Evolutionary conservation across 1,140 invertebrate genomes (phyloP).

Genomic region (Pissodes strobi): DNA sequence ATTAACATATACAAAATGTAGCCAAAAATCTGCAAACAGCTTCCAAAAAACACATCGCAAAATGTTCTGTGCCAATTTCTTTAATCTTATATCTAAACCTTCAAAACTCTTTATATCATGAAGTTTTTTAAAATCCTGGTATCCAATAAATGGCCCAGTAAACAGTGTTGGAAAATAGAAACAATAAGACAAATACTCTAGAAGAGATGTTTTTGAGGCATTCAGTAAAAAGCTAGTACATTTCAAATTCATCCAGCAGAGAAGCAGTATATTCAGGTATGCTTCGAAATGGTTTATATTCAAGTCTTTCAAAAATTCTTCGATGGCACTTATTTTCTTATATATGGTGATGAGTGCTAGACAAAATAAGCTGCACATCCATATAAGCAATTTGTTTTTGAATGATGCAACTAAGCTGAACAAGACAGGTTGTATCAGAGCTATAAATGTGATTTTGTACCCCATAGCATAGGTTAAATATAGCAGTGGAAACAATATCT

Average conservation of each 20-base stretch:
- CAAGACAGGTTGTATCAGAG: constrained; percentile 45
- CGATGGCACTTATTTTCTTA: constrained; percentile 33
- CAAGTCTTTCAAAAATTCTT: constrained; percentile 24
- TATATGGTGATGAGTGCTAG: constrained; percentile 37
- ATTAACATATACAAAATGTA: constrained; percentile 82
- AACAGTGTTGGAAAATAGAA: constrained; percentile 82
- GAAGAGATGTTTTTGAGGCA: constrained; percentile 21
- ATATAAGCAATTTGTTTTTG: constrained; percentile 32
- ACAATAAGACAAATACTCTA: constrained; percentile 69
- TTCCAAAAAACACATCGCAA: constrained; percentile 73
- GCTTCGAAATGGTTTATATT: constrained; percentile 36
- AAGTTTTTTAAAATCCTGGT: constrained; percentile 65
- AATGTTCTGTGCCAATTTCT: constrained; percentile 60
- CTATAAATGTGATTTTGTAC: constrained; percentile 23
- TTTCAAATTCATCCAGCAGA: constrained; percentile 52
- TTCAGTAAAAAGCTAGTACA: constrained; percentile 49
- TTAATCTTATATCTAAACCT: constrained; percentile 53
- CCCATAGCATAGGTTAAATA: constrained; percentile 35
- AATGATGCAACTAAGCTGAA: constrained; percentile 35
- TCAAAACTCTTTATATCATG: constrained; percentile 12
- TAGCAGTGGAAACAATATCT: constrained; percentile 36
- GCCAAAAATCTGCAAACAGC: constrained; percentile 67
- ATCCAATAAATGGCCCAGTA: constrained; percentile 78
- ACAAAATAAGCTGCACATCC: constrained; percentile 37
- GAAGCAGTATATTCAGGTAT: constrained; percentile 39